Conservation (phyloP, 2,888 invertebrate genomes). For the Orthosia gothica region DNA sequence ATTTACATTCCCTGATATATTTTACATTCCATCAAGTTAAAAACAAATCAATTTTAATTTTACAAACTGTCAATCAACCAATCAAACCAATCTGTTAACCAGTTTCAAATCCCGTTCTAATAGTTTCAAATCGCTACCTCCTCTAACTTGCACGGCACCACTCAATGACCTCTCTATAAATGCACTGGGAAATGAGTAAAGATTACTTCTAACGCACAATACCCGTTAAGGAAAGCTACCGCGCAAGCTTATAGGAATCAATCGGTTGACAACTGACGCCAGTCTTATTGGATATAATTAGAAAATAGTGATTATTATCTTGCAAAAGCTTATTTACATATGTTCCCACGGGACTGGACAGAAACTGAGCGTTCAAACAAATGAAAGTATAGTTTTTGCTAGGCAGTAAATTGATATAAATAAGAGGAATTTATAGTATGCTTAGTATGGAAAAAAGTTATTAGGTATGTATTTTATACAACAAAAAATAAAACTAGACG, state of each 20-base stretch:
- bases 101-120: background rate
- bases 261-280: slow-evolving; percentile 5
- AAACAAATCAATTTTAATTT: no score
- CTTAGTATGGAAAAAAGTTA: background rate
- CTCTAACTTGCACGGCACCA: slow-evolving; percentile 28
- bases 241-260: slow-evolving; percentile 10
- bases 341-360: background rate
- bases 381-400: no score
- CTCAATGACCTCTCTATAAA: slow-evolving; percentile 61
- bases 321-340: background rate
- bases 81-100: no score
- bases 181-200: slow-evolving; percentile 57
- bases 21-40: no score
- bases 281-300: slow-evolving; percentile 7
- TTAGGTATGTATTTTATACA: background rate
- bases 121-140: slow-evolving; percentile 16
- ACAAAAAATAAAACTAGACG: background rate
- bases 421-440: background rate
- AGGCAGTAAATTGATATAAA: background rate
- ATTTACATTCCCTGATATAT: no score
- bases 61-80: no score
- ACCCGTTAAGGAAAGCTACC: slow-evolving; percentile 44
- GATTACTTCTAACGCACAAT: slow-evolving; percentile 51
- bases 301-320: background rate
- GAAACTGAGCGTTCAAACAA: background rate